phyloP scores from a whole-genome alignment of 2,888 invertebrate species.

The Zygogramma bicolorata region DNA sequence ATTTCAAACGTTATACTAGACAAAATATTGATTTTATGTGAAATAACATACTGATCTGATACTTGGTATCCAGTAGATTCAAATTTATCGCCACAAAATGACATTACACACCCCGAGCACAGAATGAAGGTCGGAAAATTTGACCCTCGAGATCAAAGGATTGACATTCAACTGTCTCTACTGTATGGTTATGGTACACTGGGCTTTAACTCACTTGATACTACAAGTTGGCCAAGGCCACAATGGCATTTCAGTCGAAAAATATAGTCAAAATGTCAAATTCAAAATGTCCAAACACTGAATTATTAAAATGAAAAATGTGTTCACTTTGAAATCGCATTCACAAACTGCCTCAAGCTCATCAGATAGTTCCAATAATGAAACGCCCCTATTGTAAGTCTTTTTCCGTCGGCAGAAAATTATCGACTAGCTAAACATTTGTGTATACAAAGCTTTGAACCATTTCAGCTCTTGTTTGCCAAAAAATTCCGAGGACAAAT shows the following conservation, averaged over 20 bases:
- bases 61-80: no score
- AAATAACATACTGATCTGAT: no score
- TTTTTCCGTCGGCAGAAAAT: not conserved
- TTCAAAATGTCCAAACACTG: slow-evolving; percentile 32
- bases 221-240: not conserved
- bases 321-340: not conserved
- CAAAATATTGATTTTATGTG: no score
- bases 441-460: slow-evolving; percentile 34
- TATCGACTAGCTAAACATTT: not conserved
- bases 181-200: no score
- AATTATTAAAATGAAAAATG: not conserved
- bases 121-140: no score
- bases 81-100: no score
- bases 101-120: no score
- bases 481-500: slow-evolving; percentile 44
- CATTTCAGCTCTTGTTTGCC: slow-evolving; percentile 49
- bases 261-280: slow-evolving; percentile 6
- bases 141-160: no score
- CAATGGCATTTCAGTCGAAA: not conserved
- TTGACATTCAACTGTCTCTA: no score
- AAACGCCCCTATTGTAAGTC: slow-evolving; percentile 25
- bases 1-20: no score
- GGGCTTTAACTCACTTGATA: not conserved
- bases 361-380: slow-evolving; percentile 10
- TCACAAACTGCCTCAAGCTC: not conserved